Conservation (phyloP, 2,888 invertebrate species). For the Mythimna impura region DNA sequence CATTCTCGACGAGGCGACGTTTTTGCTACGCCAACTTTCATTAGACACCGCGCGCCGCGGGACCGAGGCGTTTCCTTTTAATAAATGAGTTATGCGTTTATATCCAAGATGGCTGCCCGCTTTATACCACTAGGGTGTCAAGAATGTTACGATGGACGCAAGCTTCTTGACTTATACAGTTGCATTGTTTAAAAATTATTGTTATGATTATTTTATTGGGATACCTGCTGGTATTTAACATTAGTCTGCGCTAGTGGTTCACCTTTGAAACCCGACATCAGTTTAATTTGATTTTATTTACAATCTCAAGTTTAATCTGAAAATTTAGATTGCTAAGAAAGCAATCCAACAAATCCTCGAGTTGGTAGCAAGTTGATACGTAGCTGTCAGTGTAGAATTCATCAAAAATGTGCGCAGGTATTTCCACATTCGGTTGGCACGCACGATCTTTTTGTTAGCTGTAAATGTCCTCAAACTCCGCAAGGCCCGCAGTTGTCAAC, state of each 20-base stretch:
- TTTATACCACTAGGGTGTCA: conserved; percentile 80
- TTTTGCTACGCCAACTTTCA: conserved; percentile 89
- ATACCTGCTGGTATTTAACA: conserved; percentile 29
- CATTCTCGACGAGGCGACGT: conserved; percentile 87
- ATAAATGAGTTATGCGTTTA: conserved; percentile 89
- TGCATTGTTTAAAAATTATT: conserved; percentile 60
- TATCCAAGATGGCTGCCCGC: conserved; percentile 85
- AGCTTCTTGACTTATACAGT: conserved; percentile 69
- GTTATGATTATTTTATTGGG: conserved; percentile 54
- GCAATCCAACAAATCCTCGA: conserved; percentile 46
- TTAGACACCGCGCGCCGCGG: conserved; percentile 86
- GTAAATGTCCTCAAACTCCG: conserved; percentile 78
- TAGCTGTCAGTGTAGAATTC: conserved; percentile 77
- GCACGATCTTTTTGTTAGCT: conserved; percentile 80
- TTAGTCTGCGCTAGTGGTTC: not conserved
- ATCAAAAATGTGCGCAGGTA: conserved; percentile 79
- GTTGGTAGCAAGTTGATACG: conserved; percentile 65
- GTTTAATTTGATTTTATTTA: not conserved
- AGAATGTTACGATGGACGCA: conserved; percentile 78
- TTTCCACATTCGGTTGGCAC: conserved; percentile 79
- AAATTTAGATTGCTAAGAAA: conserved; percentile 35
- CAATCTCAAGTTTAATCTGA: conserved; percentile 1
- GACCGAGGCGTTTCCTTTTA: conserved; percentile 86
- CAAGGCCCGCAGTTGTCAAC: conserved; percentile 79
- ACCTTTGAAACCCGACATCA: not conserved